Percentiles rank a stretch among this genome's conserved stretches.
Conservation (phyloP, 2,797 vertebrate genomes). For the Paratrypauchen microcephalus region DNA sequence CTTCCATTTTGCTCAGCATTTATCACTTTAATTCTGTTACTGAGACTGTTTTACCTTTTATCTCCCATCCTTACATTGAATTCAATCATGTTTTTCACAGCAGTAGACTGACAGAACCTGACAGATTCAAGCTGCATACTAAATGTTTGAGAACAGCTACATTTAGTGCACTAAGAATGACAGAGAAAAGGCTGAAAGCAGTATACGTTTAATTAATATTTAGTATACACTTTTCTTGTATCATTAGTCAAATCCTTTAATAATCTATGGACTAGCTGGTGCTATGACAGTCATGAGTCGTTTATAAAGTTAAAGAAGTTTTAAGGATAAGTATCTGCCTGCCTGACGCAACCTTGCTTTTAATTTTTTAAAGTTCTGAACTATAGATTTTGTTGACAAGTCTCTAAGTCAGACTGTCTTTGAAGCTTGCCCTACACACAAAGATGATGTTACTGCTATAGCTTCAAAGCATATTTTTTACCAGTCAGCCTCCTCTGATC, state of each 20-base stretch:
- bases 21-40: constrained; percentile 45
- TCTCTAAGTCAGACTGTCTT: neutral
- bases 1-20: constrained; percentile 52
- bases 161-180: neutral
- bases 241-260: no score
- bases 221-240: no score
- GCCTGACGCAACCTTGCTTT: neutral
- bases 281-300: neutral
- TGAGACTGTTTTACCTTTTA: constrained; percentile 16
- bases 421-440: neutral
- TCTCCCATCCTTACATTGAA: neutral
- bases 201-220: no score
- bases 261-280: no score
- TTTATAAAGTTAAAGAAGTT: neutral
- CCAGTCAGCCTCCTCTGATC: neutral
- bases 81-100: neutral
- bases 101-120: neutral
- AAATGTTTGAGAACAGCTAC: neutral
- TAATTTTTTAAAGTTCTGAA: neutral
- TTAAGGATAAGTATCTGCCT: neutral
- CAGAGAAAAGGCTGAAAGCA: neutral
- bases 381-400: constrained; percentile 1
- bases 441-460: neutral
- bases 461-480: neutral
- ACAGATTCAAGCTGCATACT: neutral